Evolutionary conservation across 2,888 invertebrate genomes (phyloP).

Genomic region (Chrysolina americana): DNA sequence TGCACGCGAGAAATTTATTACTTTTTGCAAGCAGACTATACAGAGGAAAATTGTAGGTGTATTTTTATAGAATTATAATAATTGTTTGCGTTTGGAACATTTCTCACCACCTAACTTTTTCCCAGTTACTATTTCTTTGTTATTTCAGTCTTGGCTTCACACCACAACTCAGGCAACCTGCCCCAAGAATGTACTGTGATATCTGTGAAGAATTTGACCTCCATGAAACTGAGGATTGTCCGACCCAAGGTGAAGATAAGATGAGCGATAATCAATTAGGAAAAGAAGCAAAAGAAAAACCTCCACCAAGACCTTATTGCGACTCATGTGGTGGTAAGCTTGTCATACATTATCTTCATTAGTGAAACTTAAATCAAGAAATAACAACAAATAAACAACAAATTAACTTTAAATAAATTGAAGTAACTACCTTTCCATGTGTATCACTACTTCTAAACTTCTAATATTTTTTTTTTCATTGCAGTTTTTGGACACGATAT

Average conservation of each 20-base stretch:
- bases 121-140: not conserved
- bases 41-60: too few relatives aligned
- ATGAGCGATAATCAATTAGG: constrained; percentile 62
- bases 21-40: too few relatives aligned
- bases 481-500: constrained; percentile 92
- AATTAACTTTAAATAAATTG: too few relatives aligned
- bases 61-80: too few relatives aligned
- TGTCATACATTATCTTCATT: not conserved
- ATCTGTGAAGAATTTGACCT: constrained; percentile 97
- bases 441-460: too few relatives aligned
- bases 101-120: too few relatives aligned
- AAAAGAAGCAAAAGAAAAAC: constrained; percentile 62
- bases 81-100: too few relatives aligned
- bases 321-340: constrained; percentile 90
- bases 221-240: constrained; percentile 98
- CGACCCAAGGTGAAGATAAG: constrained; percentile 80
- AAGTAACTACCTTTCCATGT: not conserved
- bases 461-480: constrained; percentile 65
- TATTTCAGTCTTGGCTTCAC: constrained; percentile 59
- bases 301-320: constrained; percentile 85
- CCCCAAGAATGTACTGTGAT: constrained; percentile 95
- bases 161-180: constrained; percentile 58
- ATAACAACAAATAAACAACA: not conserved
- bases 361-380: not conserved
- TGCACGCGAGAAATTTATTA: too few relatives aligned